Base-by-base conservation (phyloP, 2,797 vertebrate species). In the Harpagifer antarcticus region DNA sequence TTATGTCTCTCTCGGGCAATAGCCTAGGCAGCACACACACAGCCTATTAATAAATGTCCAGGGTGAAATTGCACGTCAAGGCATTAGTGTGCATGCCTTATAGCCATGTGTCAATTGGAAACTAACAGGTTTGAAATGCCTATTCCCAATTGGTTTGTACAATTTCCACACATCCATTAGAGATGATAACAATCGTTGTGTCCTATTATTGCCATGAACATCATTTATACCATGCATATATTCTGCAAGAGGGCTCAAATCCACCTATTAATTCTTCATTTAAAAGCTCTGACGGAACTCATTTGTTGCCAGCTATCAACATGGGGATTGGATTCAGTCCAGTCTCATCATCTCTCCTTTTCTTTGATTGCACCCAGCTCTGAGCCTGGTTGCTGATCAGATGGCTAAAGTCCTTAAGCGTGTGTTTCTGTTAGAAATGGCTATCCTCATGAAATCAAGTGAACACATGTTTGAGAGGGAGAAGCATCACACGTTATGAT, bases 271-370 rank as follows among this genome's bases (percentile, higher is more conserved):
- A 14, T 79, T 74, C 57, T 50, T 79, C 60, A 74, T 90, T 82
- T 86, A 68, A 74, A 88, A 84, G 61, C 82, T 63, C 76, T 73
- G 67, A 72, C 78, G 86, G 78, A 79, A 81, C 73, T 91, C 76
- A 84, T 91, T 71, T 84, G 79, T 83, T 55, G 42, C 64, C 83
- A 74, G 87, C 87, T 78, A 90, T 91, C 90, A 90, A 86, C 84
- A 77, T 73, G 84, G 82, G 86, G 85, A 89, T 84, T 90, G 79
- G 86, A 84, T 67, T 74, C 73, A 71, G 75, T 91, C 87, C 87
- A 80, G 72, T 62, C 87, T 84, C 83, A 88, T 86, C 88, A 89
- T 89, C 87, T 75, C 83, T 72, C n/a, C 43, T 73, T 56, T 66
- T 71, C 67, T 84, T 59, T 91, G 78, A 90, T 85, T 91, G 83